phyloP scores from a whole-genome alignment of 2,113 vertebrate genomes.

The Coptodon rendalli region DNA sequence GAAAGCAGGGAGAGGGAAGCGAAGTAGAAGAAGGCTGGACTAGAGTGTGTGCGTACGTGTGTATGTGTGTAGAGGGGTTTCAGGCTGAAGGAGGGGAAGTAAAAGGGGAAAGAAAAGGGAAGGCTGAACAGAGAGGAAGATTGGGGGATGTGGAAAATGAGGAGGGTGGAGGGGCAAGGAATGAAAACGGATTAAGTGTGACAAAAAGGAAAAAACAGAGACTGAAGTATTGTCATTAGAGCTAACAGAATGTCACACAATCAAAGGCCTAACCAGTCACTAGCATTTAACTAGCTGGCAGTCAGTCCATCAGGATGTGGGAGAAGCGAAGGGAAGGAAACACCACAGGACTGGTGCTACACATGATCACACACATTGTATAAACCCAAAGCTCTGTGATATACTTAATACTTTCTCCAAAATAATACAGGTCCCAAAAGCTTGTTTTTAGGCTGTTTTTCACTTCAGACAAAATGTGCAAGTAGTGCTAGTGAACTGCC shows the following conservation, averaged over 20 bases:
- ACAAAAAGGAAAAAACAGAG: background rate
- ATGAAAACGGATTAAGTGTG: background rate
- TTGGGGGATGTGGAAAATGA: background rate
- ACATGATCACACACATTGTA: background rate
- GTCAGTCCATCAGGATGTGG: background rate
- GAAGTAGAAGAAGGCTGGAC: background rate
- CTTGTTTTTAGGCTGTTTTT: background rate
- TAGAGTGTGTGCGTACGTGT: background rate
- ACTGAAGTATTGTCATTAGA: background rate
- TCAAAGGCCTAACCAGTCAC: background rate
- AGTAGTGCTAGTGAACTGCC: background rate
- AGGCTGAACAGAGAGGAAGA: background rate
- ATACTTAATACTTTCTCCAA: background rate
- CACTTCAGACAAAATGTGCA: background rate
- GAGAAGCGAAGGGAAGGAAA: background rate
- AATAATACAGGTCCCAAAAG: background rate
- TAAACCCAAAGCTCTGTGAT: background rate
- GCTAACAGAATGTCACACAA: conserved; percentile 3
- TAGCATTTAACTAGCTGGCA: background rate
- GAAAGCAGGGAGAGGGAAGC: background rate
- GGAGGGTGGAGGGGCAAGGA: background rate
- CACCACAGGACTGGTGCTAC: background rate
- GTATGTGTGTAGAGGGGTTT: background rate
- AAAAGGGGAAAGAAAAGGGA: background rate
- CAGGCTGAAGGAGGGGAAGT: background rate